Evolutionary conservation across 2,113 vertebrate species (phyloP), one percentile per base, ranked within the genome.

Genomic region (Motacilla tschutschensis): DNA sequence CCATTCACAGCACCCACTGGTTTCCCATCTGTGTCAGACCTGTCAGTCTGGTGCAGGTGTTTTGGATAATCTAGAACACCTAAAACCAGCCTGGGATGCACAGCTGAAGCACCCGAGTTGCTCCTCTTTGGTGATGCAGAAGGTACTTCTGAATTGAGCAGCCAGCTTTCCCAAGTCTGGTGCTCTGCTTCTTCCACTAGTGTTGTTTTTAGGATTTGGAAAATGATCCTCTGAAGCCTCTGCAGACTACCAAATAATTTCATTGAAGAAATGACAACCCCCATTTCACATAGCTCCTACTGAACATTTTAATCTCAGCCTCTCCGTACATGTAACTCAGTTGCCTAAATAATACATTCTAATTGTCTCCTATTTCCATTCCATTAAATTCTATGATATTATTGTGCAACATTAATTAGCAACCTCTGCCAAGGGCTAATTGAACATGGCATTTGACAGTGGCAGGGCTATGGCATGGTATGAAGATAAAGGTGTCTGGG

Each of bases 321-420:
- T 80, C 59, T 57, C 35, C 38, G 7, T 8, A 43, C 1, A 1
- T 12, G 26, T 53, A 53, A 69, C 8, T 75, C 54, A 15, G 66
- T 31, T 85, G 63, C 80, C 66, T 66, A 47, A 33, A 33, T n/a
- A 75, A 81, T 17, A 58, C 40, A 48, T 72, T 72, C 31, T 88
- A 81, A 86, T 55, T 88, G 59, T 21, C 25, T 72, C 3, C n/a
- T 28, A 76, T 75, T 87, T 85, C 73, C 63, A 67, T 40, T 40
- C 60, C 75, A 77, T 88, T 79, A 79, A 70, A 66, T 62, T 62
- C 43, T 29, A 4, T 11, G 17, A 70, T 44, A 55, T 26, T 82
- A 19, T 79, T 92, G 76, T 86, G 71, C 86, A 92, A 66, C 46
- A 72, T 59, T 81, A 78, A 75, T 51, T 77, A 85, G 57, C 36